Evolutionary conservation across 1,140 invertebrate species (phyloP), one percentile per base, ranked within the genome.

Genomic region (Parasteatoda tepidariorum): DNA sequence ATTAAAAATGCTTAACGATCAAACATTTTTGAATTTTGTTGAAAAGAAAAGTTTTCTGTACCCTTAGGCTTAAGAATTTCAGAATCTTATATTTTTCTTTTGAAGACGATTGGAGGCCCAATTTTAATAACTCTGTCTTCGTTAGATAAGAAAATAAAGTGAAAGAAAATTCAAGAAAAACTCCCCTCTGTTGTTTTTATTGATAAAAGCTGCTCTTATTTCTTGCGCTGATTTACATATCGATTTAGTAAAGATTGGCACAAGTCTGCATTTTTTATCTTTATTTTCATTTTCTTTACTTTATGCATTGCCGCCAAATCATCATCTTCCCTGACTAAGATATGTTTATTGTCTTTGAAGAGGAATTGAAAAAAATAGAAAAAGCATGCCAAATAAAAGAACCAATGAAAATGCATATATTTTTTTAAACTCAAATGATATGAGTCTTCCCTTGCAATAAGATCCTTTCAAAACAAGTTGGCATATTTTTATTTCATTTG

Each of bases 371-470:
- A 48, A n/a, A 55, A 15, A n/a, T 66, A 7, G 62, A 48, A 48
- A 13, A 48, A 48, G n/a, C n/a, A n/a, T n/a, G n/a, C 9, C 38
- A 48, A 48, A 48, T 48, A 48, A 18, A 0, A 48, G 38, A 7
- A 22, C 31, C 34, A 78, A 78, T 78, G 55, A 67, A 78, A 78
- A 76, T 76, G 74, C 74, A 76, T 64, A 76, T 76, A 33, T 41
- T 24, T 68, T 68, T 41, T 68, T 68, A 38, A 68, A n/a, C n/a
- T n/a, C n/a, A n/a, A n/a, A n/a, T n/a, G n/a, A n/a, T n/a, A n/a
- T n/a, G n/a, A n/a, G n/a, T n/a, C n/a, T n/a, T n/a, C n/a, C n/a
- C n/a, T n/a, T n/a, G n/a, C n/a, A n/a, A n/a, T n/a, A n/a, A n/a
- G n/a, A n/a, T n/a, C n/a, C n/a, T n/a, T n/a, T n/a, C n/a, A n/a